Percentiles rank a stretch among this genome's conserved stretches.
Conservation (phyloP, 1,140 invertebrate genomes). For the Cherax destructor region DNA sequence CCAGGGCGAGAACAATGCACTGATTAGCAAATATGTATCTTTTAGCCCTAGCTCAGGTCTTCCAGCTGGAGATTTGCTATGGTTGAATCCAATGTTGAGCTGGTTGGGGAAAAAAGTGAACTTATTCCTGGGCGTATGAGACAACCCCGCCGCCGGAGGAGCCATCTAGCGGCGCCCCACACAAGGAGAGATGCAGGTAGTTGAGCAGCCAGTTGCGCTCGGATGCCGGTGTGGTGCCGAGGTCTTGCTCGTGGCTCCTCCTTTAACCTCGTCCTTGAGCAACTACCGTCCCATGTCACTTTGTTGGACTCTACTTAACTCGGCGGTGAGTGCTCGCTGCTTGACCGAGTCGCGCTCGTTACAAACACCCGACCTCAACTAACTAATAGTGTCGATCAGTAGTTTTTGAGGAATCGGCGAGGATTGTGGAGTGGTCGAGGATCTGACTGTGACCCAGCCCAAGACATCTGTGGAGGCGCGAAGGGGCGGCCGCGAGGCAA, state of each 20-base stretch:
- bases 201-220: conserved; percentile 63
- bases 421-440: neutral
- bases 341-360: neutral
- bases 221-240: conserved; percentile 59
- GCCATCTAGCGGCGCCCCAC: conserved; percentile 54
- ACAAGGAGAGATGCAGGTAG: conserved; percentile 58
- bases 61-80: neutral
- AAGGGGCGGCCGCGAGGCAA: neutral
- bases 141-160: conserved; percentile 42
- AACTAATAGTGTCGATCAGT: neutral
- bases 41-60: neutral
- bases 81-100: neutral
- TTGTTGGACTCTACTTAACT: neutral
- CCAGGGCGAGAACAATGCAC: neutral
- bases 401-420: neutral
- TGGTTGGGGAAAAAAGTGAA: conserved; percentile 41
- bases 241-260: conserved; percentile 44
- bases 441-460: neutral
- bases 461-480: neutral
- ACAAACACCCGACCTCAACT: neutral
- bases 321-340: neutral
- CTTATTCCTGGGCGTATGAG: conserved; percentile 56
- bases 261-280: conserved; percentile 45
- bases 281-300: conserved; percentile 29
- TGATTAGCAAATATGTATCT: neutral